These are phyloP conservation scores for Rotaria socialis DNA, from an alignment of 2,888 invertebrate species.

Conservation along the genomic window DNA sequence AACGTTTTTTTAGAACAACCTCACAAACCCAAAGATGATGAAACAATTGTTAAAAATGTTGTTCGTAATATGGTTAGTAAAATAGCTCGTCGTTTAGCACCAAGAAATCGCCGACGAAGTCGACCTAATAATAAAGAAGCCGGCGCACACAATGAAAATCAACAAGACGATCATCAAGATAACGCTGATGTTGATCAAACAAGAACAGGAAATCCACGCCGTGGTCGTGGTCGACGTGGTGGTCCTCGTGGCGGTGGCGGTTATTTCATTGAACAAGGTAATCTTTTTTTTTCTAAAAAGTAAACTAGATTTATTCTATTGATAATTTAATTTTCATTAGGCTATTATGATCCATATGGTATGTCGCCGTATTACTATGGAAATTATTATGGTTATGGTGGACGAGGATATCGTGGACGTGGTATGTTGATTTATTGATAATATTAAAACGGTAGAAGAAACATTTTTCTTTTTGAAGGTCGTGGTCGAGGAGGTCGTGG, in stretches of 20 bases:
- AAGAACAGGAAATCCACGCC: not conserved
- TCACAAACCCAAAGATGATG: not conserved
- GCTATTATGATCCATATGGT: constrained; percentile 13
- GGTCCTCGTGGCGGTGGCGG: not conserved
- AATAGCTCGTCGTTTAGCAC: not conserved
- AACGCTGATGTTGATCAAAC: not conserved
- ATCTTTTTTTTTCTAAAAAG: too few species aligned
- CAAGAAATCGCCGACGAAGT: constrained; percentile 4
- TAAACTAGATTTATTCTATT: too few species aligned
- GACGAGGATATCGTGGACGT: not conserved
- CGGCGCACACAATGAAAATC: not conserved
- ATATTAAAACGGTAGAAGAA: not conserved
- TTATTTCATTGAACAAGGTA: not conserved
- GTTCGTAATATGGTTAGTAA: constrained; percentile 30
- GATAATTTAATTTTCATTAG: not conserved
- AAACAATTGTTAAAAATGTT: not conserved
- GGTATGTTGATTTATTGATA: not conserved
- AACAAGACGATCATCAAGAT: not conserved
- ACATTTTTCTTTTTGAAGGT: not conserved
- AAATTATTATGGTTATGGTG: not conserved
- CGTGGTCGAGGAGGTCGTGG: constrained; percentile 27
- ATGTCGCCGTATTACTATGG: not conserved
- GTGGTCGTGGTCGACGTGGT: not conserved
- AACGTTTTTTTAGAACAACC: not conserved
- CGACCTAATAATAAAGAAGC: not conserved